These are phyloP conservation scores for Calidris pugnax DNA, from an alignment of 2,113 vertebrate genomes.

Conservation along the genomic window DNA sequence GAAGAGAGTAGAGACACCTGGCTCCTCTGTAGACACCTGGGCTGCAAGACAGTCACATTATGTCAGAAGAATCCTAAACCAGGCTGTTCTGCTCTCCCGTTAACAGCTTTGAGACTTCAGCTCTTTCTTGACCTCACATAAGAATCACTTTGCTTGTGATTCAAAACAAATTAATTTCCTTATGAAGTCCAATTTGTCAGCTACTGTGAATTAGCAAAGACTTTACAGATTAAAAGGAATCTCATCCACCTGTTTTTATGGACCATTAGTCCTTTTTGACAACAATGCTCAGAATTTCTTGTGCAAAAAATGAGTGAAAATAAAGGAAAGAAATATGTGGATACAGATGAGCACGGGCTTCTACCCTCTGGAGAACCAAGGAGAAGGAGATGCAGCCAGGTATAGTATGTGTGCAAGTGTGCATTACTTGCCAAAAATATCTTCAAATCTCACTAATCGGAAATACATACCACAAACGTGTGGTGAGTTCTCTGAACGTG, in stretches of 20 bases:
- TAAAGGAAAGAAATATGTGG: not conserved
- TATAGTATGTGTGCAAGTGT: not conserved
- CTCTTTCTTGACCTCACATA: not conserved
- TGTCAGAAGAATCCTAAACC: not conserved
- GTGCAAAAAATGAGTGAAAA: not conserved
- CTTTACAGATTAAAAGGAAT: not conserved
- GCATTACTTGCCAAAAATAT: not conserved
- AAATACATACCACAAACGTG: not conserved
- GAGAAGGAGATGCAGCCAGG: not conserved
- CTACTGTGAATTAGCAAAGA: not conserved
- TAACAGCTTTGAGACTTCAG: not conserved
- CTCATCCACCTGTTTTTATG: not conserved
- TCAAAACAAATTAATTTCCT: not conserved
- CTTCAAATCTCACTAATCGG: not conserved
- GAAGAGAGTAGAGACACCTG: not conserved
- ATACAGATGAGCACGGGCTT: not conserved
- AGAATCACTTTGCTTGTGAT: not conserved
- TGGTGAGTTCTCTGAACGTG: not conserved
- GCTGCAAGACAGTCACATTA: not conserved
- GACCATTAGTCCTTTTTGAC: not conserved
- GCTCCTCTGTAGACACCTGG: not conserved
- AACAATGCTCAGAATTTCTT: not conserved
- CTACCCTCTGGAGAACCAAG: not conserved
- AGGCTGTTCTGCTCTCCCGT: not conserved
- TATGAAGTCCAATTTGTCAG: not conserved